These are phyloP conservation scores for Synergus japonicus DNA, from an alignment of 2,888 invertebrate genomes.

Conservation along the genomic window DNA sequence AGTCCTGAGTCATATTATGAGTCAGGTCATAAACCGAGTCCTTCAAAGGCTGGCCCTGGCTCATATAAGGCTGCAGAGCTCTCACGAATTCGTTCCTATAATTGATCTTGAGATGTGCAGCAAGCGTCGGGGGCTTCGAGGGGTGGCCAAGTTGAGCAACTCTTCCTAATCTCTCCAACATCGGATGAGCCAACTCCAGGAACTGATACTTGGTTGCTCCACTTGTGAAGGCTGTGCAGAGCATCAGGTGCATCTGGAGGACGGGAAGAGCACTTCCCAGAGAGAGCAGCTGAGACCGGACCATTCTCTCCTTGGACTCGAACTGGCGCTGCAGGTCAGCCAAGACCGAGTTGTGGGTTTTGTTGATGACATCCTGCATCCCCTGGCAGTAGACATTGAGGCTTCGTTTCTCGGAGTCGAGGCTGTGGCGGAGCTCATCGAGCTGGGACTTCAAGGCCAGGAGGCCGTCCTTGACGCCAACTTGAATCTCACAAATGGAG, in stretches of 20 bases:
- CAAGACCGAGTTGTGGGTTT: constrained; percentile 83
- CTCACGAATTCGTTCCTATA: constrained; percentile 83
- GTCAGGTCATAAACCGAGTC: constrained; percentile 71
- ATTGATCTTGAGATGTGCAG: constrained; percentile 77
- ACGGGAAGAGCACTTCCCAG: constrained; percentile 83
- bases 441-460: constrained; percentile 83
- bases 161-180: constrained; percentile 83
- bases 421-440: constrained; percentile 83
- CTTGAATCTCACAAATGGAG: constrained; percentile 81
- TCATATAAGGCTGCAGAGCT: constrained; percentile 82
- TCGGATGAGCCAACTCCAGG: constrained; percentile 83
- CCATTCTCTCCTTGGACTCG: constrained; percentile 80
- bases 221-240: constrained; percentile 85
- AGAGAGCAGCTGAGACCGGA: constrained; percentile 79
- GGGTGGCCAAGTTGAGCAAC: constrained; percentile 84
- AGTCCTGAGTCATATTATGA: constrained; percentile 64
- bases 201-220: constrained; percentile 87
- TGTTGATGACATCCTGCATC: constrained; percentile 83
- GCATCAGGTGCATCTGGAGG: constrained; percentile 84
- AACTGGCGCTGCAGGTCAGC: constrained; percentile 84
- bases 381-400: constrained; percentile 84
- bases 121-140: constrained; percentile 76
- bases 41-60: constrained; percentile 70
- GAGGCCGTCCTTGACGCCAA: constrained; percentile 84
- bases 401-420: constrained; percentile 83